These are phyloP conservation scores for Stomorhina lunata DNA, from an alignment of 2,888 invertebrate genomes.

Conservation along the genomic window DNA sequence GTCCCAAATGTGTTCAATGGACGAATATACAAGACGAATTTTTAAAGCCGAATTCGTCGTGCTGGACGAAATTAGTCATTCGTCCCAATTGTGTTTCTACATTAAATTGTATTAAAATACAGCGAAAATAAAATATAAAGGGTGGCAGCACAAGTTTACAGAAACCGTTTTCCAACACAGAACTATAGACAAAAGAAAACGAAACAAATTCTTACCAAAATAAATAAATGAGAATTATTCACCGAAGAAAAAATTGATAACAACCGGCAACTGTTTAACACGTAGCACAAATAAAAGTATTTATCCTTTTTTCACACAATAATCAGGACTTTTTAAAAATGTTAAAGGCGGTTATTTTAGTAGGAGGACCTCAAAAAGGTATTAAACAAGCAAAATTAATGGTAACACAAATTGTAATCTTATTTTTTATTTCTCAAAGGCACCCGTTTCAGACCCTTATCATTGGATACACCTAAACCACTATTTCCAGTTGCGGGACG, in stretches of 20 bases:
- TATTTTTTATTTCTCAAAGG: slow-evolving; percentile 82
- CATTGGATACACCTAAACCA: slow-evolving; percentile 98
- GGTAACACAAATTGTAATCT: background rate
- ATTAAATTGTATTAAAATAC: too few species aligned
- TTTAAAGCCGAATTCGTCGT: too few species aligned
- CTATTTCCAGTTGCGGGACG: slow-evolving; percentile 97
- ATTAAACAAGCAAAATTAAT: slow-evolving; percentile 63
- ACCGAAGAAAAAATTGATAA: slow-evolving; percentile 17
- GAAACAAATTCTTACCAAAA: too few species aligned
- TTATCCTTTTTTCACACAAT: slow-evolving; percentile 3
- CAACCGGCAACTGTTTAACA: slow-evolving; percentile 34
- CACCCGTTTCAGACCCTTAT: slow-evolving; percentile 97
- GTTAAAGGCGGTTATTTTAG: slow-evolving; percentile 93
- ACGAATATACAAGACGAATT: too few species aligned
- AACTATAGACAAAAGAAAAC: background rate
- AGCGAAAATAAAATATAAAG: too few species aligned
- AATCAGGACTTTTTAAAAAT: slow-evolving; percentile 76
- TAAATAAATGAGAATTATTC: slow-evolving; percentile 38
- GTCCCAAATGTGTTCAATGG: too few species aligned
- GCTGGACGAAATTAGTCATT: too few species aligned
- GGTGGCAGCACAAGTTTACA: too few species aligned
- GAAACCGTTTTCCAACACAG: background rate
- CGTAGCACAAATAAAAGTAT: slow-evolving; percentile 48
- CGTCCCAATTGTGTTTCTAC: too few species aligned
- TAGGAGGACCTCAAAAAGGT: slow-evolving; percentile 98